These are phyloP conservation scores for Rhagonycha fulva DNA, from an alignment of 2,888 invertebrate species.

Conservation along the genomic window DNA sequence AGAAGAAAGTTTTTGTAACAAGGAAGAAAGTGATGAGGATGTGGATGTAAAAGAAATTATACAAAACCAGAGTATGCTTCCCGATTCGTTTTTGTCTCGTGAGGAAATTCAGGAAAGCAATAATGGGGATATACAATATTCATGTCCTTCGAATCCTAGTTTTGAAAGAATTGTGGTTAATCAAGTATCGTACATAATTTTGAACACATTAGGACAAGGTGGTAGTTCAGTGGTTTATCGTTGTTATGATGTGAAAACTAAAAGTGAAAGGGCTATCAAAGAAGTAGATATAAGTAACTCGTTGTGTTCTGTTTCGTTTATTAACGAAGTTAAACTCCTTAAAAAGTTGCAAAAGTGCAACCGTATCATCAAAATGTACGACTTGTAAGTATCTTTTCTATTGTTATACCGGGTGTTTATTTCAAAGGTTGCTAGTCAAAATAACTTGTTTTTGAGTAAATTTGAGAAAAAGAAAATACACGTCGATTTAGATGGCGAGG, in stretches of 20 bases:
- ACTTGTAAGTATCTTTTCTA: slow-evolving; percentile 72
- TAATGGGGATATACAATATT: neutral
- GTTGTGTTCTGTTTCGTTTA: slow-evolving; percentile 74
- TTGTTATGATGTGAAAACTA: slow-evolving; percentile 66
- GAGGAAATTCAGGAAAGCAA: neutral
- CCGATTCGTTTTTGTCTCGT: neutral
- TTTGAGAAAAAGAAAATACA: too few relatives aligned
- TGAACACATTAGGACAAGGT: slow-evolving; percentile 82
- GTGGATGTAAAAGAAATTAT: neutral
- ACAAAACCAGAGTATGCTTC: neutral
- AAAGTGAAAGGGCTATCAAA: slow-evolving; percentile 74
- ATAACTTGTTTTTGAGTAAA: too few relatives aligned
- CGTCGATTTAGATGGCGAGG: too few relatives aligned
- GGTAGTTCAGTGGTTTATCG: slow-evolving; percentile 87
- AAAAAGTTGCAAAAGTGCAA: slow-evolving; percentile 79
- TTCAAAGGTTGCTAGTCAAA: too few relatives aligned
- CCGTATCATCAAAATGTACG: slow-evolving; percentile 82
- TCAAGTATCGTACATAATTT: slow-evolving; percentile 70
- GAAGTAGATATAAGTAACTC: slow-evolving; percentile 81
- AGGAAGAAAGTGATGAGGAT: neutral
- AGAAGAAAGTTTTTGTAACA: neutral
- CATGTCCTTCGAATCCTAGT: neutral
- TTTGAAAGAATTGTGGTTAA: slow-evolving; percentile 67
- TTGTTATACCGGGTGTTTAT: neutral
- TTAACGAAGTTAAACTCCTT: slow-evolving; percentile 87